These are phyloP conservation scores for Oscheius onirici DNA, from an alignment of 2,888 invertebrate genomes.

Conservation along the genomic window DNA sequence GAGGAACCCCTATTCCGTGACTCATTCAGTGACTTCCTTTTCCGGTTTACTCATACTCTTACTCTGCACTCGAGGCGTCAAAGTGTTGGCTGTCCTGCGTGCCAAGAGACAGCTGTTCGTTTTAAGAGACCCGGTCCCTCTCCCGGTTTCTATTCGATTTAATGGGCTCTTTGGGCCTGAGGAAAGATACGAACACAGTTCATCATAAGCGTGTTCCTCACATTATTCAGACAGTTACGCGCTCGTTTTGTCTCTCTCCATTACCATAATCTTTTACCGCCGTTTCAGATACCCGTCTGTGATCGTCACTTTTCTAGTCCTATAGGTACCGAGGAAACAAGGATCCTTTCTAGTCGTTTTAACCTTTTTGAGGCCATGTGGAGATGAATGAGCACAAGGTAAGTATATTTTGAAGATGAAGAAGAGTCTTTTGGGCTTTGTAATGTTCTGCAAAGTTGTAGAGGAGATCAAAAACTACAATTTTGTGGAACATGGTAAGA, in stretches of 20 bases:
- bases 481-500: too few relatives aligned
- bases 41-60: too few relatives aligned
- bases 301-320: too few relatives aligned
- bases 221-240: background rate
- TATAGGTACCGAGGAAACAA: too few relatives aligned
- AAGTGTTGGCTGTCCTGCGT: background rate
- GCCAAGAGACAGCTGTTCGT: slow-evolving; percentile 27
- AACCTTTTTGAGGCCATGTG: background rate
- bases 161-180: background rate
- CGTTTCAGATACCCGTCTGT: background rate
- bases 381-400: slow-evolving; percentile 22
- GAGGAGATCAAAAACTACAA: too few relatives aligned
- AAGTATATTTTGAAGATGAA: background rate
- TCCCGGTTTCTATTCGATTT: slow-evolving; percentile 26
- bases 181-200: slow-evolving; percentile 15
- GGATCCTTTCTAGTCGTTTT: slow-evolving; percentile 4
- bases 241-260: background rate
- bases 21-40: too few relatives aligned
- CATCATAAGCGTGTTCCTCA: slow-evolving; percentile 6
- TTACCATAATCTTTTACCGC: background rate
- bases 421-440: background rate
- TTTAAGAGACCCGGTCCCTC: slow-evolving; percentile 20
- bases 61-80: too few relatives aligned
- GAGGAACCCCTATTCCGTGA: too few relatives aligned
- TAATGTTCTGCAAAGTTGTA: background rate